Evolutionary conservation across 92 coral and sea anemone species (phyloP).

Genomic region (Porites evermanni): DNA sequence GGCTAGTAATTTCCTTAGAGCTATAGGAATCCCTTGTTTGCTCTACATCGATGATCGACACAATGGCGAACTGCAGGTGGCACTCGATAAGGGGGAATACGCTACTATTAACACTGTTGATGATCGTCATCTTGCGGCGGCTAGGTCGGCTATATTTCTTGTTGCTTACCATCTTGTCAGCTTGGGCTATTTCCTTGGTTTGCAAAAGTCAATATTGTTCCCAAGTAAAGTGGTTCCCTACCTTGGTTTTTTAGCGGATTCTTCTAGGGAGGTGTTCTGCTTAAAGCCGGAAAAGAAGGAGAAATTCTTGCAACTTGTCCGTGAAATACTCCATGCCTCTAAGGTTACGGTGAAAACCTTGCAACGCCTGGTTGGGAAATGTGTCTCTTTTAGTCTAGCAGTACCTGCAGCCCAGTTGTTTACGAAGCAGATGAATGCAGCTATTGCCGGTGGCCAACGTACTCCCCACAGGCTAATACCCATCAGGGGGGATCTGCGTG

Average conservation of each 20-base stretch:
- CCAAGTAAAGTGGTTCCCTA: conserved; percentile 13
- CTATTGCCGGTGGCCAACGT: conserved; percentile 24
- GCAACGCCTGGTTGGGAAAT: conserved; percentile 48
- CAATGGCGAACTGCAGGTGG: not conserved
- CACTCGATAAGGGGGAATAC: not conserved
- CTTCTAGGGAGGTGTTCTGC: conserved; percentile 36
- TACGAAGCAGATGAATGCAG: conserved; percentile 47
- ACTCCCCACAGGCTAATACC: conserved; percentile 25
- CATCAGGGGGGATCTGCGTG: conserved; percentile 13
- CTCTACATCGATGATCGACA: no score
- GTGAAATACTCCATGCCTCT: not conserved
- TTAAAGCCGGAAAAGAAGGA: conserved; percentile 43
- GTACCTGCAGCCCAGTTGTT: conserved; percentile 44
- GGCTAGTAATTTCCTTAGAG: no score
- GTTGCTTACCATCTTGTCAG: conserved; percentile 28
- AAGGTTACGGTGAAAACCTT: conserved; percentile 37
- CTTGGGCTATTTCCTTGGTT: conserved; percentile 50
- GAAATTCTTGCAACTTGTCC: conserved; percentile 32
- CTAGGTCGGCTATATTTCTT: not conserved
- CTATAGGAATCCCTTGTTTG: no score
- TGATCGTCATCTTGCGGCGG: not conserved
- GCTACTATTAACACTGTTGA: not conserved
- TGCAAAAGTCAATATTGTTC: conserved; percentile 38
- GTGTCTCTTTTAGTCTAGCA: conserved; percentile 39
- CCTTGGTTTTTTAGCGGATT: conserved; percentile 31